Evolutionary conservation across 2,888 invertebrate species (phyloP).

Genomic region (Netelia fuscicornis): DNA sequence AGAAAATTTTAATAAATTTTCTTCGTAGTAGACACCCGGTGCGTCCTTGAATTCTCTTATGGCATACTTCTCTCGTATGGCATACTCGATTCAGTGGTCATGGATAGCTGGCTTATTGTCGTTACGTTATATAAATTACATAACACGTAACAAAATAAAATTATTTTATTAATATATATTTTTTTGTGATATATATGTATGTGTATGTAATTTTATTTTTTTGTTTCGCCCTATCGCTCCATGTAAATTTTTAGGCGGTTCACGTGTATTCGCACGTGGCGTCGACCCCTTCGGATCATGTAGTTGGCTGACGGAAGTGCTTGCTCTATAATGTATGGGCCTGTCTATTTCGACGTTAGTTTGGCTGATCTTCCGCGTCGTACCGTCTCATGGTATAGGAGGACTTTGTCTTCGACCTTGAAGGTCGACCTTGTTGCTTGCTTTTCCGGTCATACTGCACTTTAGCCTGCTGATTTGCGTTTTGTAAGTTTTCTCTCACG

Average conservation of each 20-base stretch:
- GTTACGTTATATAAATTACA: not conserved
- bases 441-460: not conserved
- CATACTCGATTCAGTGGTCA: too few relatives aligned
- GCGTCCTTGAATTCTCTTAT: too few relatives aligned
- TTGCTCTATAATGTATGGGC: not conserved
- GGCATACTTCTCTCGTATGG: too few relatives aligned
- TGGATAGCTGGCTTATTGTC: too few relatives aligned
- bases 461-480: not conserved
- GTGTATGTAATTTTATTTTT: too few relatives aligned
- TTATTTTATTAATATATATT: not conserved
- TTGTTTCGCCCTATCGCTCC: not conserved
- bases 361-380: constrained; percentile 1
- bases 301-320: not conserved
- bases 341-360: not conserved
- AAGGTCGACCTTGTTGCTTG: not conserved
- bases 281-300: not conserved
- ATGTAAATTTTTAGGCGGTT: not conserved
- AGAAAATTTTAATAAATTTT: too few relatives aligned
- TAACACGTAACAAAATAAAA: not conserved
- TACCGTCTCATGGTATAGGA: not conserved
- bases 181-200: too few relatives aligned
- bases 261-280: not conserved
- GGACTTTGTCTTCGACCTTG: not conserved
- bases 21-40: too few relatives aligned
- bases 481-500: not conserved